Evolutionary conservation across 2,113 vertebrate genomes (phyloP).

Genomic region (Rhodinocichla rosea): DNA sequence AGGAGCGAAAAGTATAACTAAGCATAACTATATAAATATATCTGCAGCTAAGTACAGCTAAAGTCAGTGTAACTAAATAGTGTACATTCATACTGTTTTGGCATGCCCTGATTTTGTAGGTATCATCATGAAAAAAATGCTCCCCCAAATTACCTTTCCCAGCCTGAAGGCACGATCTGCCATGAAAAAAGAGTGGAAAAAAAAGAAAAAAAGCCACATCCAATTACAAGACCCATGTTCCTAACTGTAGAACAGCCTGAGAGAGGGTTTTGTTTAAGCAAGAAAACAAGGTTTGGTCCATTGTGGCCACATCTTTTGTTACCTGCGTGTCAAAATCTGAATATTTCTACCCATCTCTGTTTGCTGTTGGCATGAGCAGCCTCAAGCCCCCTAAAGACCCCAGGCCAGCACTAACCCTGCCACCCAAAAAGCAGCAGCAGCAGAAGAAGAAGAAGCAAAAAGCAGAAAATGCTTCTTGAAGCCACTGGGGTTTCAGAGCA

Average conservation of each 20-base stretch:
- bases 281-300: neutral
- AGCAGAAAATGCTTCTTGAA: neutral
- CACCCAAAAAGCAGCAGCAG: neutral
- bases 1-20: neutral
- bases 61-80: neutral
- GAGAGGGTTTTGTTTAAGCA: neutral
- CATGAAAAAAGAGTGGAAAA: neutral
- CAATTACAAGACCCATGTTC: neutral
- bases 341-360: neutral
- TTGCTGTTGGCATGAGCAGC: neutral
- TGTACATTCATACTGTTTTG: neutral
- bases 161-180: neutral
- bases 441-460: neutral
- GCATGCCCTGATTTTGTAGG: neutral
- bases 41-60: neutral
- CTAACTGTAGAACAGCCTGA: neutral
- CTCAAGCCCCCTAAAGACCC: rapidly evolving
- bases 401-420: neutral
- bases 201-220: neutral
- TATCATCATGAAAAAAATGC: neutral
- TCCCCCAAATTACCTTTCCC: neutral
- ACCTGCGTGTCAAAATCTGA: neutral
- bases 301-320: neutral
- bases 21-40: neutral
- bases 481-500: neutral